phyloP scores from a whole-genome alignment of 2,797 vertebrate species.

The Pangasius djambal region DNA sequence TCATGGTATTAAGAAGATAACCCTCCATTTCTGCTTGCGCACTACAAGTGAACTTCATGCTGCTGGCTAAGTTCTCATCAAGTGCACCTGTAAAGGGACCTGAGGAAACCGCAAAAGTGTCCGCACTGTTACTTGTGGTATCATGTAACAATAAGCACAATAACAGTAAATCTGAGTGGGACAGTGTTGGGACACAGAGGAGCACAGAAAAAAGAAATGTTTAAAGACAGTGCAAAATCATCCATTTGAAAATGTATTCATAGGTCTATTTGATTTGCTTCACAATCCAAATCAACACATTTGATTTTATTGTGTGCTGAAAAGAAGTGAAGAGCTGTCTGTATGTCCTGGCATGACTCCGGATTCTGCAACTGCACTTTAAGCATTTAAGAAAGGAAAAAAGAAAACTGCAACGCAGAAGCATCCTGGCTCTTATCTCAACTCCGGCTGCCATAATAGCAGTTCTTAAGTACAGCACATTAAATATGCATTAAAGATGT shows the following conservation, averaged over 20 bases:
- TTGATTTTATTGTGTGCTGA: constrained; percentile 7
- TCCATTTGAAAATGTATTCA: neutral
- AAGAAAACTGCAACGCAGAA: constrained; percentile 17
- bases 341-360: constrained; percentile 8
- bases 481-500: constrained; percentile 72
- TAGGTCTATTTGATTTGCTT: neutral
- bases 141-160: constrained; percentile 9
- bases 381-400: constrained; percentile 17
- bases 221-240: neutral
- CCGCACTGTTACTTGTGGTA: neutral
- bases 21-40: neutral
- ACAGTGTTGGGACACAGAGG: neutral
- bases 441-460: constrained; percentile 49
- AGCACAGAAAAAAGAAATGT: neutral
- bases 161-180: neutral
- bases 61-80: neutral
- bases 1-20: neutral
- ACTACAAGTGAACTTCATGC: neutral
- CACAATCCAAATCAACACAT: neutral
- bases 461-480: constrained; percentile 64
- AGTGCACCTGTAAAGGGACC: constrained; percentile 4
- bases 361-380: constrained; percentile 25
- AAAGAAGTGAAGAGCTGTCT: neutral
- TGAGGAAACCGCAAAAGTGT: neutral
- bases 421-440: neutral